These are phyloP conservation scores for Tridacna crocea DNA, from an alignment of 2,888 invertebrate species.

Conservation along the genomic window DNA sequence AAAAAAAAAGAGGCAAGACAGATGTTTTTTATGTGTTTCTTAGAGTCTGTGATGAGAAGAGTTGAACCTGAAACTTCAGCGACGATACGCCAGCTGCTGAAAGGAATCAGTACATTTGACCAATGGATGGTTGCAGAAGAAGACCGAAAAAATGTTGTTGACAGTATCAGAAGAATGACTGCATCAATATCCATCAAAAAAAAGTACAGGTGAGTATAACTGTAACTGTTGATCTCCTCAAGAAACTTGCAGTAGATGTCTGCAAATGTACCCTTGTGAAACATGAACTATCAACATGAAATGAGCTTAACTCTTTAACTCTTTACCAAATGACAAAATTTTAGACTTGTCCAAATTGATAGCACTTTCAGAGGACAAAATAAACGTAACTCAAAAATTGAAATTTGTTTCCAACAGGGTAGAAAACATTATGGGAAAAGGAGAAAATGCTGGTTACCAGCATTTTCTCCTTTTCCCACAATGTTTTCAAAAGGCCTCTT, in stretches of 20 bases:
- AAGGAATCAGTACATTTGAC: conserved; percentile 39
- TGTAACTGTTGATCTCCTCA: not conserved
- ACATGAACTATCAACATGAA: not conserved
- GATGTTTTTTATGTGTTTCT: not conserved
- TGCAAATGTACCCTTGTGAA: not conserved
- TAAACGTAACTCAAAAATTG: too few species aligned
- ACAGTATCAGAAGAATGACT: conserved; percentile 66
- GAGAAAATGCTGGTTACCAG: too few species aligned
- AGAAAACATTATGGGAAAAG: too few species aligned
- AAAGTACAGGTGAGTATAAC: conserved; percentile 4
- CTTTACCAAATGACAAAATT: too few species aligned
- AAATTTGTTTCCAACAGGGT: too few species aligned
- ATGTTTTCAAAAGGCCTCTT: too few species aligned
- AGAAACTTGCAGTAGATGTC: not conserved
- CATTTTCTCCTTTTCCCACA: too few species aligned
- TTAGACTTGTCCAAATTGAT: too few species aligned
- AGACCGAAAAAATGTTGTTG: conserved; percentile 33
- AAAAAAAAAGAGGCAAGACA: too few species aligned
- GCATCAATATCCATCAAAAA: conserved; percentile 66
- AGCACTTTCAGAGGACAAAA: too few species aligned
- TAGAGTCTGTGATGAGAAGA: conserved; percentile 1
- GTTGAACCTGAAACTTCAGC: not conserved
- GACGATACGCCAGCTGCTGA: conserved; percentile 27
- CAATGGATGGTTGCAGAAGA: conserved; percentile 41
- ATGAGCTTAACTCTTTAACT: not conserved